Conservation (phyloP, 2,797 vertebrate genomes). For the Sebastes iracundus region DNA sequence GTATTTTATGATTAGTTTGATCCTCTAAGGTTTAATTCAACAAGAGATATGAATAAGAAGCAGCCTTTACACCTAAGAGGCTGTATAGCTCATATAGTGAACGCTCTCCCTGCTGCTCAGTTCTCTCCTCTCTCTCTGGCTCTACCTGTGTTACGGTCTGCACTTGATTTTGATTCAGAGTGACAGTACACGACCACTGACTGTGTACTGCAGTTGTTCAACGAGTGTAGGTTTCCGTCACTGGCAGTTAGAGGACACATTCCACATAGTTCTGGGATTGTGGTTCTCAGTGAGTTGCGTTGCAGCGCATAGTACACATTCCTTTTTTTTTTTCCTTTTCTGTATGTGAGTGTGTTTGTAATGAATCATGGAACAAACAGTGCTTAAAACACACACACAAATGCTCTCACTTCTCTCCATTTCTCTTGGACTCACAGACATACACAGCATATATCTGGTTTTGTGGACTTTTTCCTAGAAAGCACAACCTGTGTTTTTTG, state of each 20-base stretch:
- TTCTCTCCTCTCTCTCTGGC: slow-evolving; percentile 17
- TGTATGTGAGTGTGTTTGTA: slow-evolving; percentile 1
- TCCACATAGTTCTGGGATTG: slow-evolving; percentile 67
- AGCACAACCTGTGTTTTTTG: neutral
- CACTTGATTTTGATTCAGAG: slow-evolving; percentile 72
- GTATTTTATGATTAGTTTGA: neutral
- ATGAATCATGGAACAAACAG: slow-evolving; percentile 44
- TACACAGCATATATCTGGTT: neutral
- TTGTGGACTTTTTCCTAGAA: neutral
- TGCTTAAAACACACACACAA: neutral
- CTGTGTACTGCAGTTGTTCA: slow-evolving; percentile 77
- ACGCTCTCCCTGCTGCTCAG: neutral
- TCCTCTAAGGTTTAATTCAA: neutral
- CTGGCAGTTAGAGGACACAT: slow-evolving; percentile 69
- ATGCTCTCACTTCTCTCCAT: neutral
- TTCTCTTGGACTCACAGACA: neutral
- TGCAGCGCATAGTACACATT: slow-evolving; percentile 52
- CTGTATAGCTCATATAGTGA: neutral
- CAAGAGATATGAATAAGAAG: neutral
- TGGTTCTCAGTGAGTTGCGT: slow-evolving; percentile 53
- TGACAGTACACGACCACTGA: slow-evolving; percentile 76
- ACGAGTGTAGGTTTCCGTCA: slow-evolving; percentile 69
- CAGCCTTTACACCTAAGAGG: slow-evolving; percentile 7
- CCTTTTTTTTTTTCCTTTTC: slow-evolving; percentile 1
- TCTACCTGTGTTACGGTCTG: slow-evolving; percentile 65